phyloP scores from a whole-genome alignment of 2,113 vertebrate genomes.

The Oenanthe melanoleuca region DNA sequence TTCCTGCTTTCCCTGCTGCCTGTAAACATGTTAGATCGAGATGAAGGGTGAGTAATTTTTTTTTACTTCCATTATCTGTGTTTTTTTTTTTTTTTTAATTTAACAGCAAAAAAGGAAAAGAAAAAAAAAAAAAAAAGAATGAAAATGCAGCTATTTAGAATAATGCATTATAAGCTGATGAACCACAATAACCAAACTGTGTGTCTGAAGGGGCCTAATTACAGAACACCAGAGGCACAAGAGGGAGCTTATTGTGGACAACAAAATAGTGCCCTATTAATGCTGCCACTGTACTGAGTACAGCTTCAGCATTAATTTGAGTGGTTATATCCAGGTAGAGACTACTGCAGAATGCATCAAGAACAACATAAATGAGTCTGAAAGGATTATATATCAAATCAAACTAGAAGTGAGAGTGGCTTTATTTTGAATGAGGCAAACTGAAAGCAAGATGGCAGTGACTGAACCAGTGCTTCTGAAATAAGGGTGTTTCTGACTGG shows the following conservation, averaged over 20 bases:
- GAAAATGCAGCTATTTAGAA: constrained; percentile 38
- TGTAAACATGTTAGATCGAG: constrained; percentile 49
- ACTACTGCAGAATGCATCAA: neutral
- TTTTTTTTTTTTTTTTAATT: neutral
- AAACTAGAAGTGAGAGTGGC: neutral
- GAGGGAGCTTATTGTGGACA: constrained; percentile 43
- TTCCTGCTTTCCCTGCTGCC: constrained; percentile 1
- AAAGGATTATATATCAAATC: neutral
- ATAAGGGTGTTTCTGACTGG: neutral
- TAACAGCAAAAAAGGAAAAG: neutral
- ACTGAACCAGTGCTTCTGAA: neutral
- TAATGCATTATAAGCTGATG: constrained; percentile 47
- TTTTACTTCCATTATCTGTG: neutral
- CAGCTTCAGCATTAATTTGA: constrained; percentile 6
- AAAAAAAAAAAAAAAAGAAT: neutral
- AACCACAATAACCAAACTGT: constrained; percentile 44
- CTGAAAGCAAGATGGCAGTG: constrained; percentile 24
- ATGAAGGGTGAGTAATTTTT: constrained; percentile 65
- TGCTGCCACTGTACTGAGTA: neutral
- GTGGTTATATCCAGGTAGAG: constrained; percentile 10
- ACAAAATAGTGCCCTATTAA: constrained; percentile 40
- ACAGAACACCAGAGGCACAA: constrained; percentile 37
- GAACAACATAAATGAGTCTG: neutral
- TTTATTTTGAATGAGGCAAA: constrained; percentile 15
- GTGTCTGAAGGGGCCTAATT: constrained; percentile 57